Evolutionary conservation across 1,140 invertebrate genomes (phyloP).

Genomic region (Rhysida immarginata): DNA sequence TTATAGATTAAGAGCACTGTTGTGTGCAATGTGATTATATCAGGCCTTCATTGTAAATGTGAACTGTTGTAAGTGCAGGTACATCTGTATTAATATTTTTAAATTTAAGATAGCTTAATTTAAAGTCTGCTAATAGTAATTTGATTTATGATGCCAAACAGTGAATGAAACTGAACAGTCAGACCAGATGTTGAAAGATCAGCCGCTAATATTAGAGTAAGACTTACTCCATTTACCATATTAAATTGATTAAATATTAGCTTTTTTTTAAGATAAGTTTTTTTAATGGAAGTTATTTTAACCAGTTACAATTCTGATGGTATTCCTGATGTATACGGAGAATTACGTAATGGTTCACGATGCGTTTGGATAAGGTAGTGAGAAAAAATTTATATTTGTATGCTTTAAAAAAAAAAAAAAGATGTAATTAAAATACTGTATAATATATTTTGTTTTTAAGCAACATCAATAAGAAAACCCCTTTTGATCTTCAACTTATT

Average conservation of each 20-base stretch:
- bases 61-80: neutral
- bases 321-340: constrained; percentile 81
- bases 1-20: too few relatives aligned
- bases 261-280: neutral
- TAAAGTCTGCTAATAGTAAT: neutral
- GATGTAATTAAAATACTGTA: neutral
- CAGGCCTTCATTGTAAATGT: neutral
- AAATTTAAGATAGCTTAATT: neutral
- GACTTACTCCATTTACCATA: constrained; percentile 6
- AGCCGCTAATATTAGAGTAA: constrained; percentile 68
- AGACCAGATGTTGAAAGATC: constrained; percentile 48
- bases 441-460: neutral
- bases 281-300: constrained; percentile 9
- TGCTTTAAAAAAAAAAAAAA: neutral
- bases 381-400: constrained; percentile 5
- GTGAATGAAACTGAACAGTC: constrained; percentile 30
- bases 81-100: neutral
- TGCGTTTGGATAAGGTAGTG: constrained; percentile 26
- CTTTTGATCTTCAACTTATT: neutral
- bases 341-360: constrained; percentile 26
- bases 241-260: neutral
- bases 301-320: constrained; percentile 67
- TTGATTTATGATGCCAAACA: constrained; percentile 20
- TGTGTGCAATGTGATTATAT: neutral
- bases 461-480: neutral